A percentile compares a stretch with the other conserved stretches of the same genome.
Conservation (phyloP, 2,888 invertebrate species). For the Branchellion lobata region DNA sequence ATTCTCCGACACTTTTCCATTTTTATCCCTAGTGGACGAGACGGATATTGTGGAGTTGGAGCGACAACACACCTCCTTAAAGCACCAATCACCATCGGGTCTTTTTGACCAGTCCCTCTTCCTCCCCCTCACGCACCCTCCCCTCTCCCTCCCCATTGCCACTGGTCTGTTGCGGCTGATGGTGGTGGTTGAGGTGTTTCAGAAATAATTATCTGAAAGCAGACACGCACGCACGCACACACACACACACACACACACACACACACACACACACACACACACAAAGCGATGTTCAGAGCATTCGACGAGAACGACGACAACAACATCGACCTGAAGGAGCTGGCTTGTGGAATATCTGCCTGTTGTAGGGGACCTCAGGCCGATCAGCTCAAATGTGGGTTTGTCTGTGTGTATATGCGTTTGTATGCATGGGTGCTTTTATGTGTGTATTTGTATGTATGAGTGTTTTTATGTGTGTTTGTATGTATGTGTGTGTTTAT, state of each 20-base stretch:
- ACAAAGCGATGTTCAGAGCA: slow-evolving; percentile 69
- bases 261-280: neutral
- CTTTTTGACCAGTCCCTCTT: neutral
- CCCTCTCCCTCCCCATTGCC: neutral
- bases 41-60: neutral
- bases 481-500: no score
- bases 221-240: neutral
- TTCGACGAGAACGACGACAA: slow-evolving; percentile 89
- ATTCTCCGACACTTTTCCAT: no score
- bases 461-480: no score
- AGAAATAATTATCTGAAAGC: no score
- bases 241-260: neutral
- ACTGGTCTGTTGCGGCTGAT: neutral
- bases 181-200: no score
- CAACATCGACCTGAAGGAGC: slow-evolving; percentile 89
- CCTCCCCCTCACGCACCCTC: neutral
- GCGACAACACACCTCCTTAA: neutral
- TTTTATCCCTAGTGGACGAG: slow-evolving; percentile 7
- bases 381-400: slow-evolving; percentile 80
- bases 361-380: slow-evolving; percentile 84
- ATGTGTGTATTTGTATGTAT: no score
- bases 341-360: slow-evolving; percentile 90
- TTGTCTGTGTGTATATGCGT: no score
- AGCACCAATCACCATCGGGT: neutral
- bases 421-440: no score